phyloP scores from a whole-genome alignment of 2,113 vertebrate genomes.

The Terrapene triunguis region DNA sequence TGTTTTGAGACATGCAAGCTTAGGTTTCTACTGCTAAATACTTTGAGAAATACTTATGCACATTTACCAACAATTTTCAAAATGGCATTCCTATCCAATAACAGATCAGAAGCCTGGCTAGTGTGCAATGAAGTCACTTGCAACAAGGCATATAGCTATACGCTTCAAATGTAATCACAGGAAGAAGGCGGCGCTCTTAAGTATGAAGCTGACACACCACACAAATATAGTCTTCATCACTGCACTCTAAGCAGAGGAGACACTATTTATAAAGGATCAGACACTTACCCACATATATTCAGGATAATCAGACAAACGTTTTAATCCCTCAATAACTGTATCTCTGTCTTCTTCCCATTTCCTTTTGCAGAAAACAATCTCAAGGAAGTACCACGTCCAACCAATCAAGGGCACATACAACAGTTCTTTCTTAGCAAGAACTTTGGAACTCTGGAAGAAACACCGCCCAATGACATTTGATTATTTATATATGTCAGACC shows the following conservation, averaged over 20 bases:
- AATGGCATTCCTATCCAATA: neutral
- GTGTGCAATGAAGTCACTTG: neutral
- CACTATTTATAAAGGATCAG: neutral
- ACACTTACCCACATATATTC: conserved; percentile 97
- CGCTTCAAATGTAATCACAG: neutral
- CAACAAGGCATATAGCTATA: neutral
- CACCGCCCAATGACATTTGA: neutral
- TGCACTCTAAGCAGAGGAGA: neutral
- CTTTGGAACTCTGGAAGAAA: conserved; percentile 93
- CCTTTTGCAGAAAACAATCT: conserved; percentile 98
- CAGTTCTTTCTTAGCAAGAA: conserved; percentile 96
- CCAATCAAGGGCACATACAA: conserved; percentile 96
- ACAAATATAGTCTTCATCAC: rapidly evolving
- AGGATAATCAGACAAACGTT: conserved; percentile 90
- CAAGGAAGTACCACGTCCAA: conserved; percentile 99
- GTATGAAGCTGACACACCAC: neutral
- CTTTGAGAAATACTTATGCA: neutral
- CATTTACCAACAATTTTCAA: conserved; percentile 1
- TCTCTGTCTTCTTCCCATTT: conserved; percentile 97
- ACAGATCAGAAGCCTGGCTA: neutral
- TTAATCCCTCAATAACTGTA: conserved; percentile 88
- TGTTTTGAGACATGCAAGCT: neutral
- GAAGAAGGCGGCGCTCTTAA: neutral
- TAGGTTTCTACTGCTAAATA: neutral
- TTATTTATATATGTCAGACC: neutral